Conservation (phyloP, 37 sponge, comb jelly and placozoan genomes). For the Ephydatia muelleri region DNA sequence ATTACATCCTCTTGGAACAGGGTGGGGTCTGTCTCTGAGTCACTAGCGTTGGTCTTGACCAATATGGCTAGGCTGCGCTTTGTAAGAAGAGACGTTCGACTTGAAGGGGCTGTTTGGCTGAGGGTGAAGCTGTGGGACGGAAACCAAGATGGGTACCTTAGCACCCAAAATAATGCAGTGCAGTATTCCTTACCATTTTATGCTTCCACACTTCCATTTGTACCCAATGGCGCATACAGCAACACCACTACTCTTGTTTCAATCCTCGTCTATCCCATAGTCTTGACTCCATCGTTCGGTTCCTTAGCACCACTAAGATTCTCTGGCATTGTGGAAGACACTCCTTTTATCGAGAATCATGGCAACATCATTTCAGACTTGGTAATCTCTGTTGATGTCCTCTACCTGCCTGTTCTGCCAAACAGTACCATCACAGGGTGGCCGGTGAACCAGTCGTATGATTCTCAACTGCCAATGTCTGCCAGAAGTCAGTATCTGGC, state of each 20-base stretch:
- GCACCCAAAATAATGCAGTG: conserved; percentile 31
- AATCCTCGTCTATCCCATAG: conserved; percentile 40
- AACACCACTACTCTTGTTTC: conserved; percentile 27
- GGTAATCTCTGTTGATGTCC: conserved; percentile 26
- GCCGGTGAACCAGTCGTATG: conserved; percentile 28
- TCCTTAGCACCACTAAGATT: conserved; percentile 16
- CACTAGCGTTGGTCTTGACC: conserved; percentile 68
- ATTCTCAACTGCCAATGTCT: conserved; percentile 29
- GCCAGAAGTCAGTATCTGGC: conserved; percentile 31
- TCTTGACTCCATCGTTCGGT: conserved; percentile 33
- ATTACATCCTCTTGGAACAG: conserved; percentile 4
- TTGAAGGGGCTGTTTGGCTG: conserved; percentile 85
- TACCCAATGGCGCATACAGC: conserved; percentile 48
- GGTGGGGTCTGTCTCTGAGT: conserved; percentile 27
- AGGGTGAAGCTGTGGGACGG: conserved; percentile 86
- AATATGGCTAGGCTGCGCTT: conserved; percentile 66
- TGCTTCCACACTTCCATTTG: conserved; percentile 44
- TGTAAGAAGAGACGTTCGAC: conserved; percentile 33
- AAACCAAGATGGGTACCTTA: conserved; percentile 65
- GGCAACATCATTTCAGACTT: conserved; percentile 50
- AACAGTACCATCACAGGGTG: conserved; percentile 38
- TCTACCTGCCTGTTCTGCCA: conserved; percentile 28
- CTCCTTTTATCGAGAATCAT: conserved; percentile 23
- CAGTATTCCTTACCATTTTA: neutral
- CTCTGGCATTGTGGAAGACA: conserved; percentile 48